phyloP scores from a whole-genome alignment of 2,888 invertebrate genomes.

The Monopis laevigella region DNA sequence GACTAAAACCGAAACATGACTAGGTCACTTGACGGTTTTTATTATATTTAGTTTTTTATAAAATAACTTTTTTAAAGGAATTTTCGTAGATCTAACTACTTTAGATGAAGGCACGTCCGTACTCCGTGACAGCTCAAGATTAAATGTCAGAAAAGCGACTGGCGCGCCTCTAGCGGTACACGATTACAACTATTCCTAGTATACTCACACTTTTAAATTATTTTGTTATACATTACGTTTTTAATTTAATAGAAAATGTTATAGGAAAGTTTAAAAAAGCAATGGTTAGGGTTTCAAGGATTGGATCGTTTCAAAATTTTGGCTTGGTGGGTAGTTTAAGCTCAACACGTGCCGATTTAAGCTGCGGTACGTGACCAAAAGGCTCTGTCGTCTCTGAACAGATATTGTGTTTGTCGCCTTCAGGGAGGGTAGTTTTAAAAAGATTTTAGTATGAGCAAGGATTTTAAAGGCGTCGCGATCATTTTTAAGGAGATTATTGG shows the following conservation, averaged over 20 bases:
- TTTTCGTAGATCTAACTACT: neutral
- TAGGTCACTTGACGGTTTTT: no score
- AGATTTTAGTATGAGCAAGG: no score
- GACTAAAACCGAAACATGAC: no score
- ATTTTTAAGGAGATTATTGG: no score
- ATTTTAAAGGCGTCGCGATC: no score
- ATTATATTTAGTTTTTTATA: no score
- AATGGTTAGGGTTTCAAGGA: neutral
- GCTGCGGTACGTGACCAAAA: conserved; percentile 7
- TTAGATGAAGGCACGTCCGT: conserved; percentile 8
- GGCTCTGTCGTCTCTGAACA: conserved; percentile 6
- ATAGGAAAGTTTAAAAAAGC: neutral
- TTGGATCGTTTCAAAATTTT: neutral
- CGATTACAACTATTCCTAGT: neutral
- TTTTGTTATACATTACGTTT: neutral
- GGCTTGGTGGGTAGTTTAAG: conserved; percentile 4
- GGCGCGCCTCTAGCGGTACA: conserved; percentile 6
- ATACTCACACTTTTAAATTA: conserved; percentile 5
- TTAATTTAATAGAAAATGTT: neutral
- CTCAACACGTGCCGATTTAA: conserved; percentile 11
- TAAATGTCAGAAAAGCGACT: conserved; percentile 11
- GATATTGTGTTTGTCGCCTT: conserved; percentile 10
- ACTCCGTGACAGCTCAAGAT: conserved; percentile 9
- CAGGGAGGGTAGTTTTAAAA: conserved; percentile 2
- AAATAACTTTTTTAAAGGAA: no score